Percentiles rank a stretch among this genome's conserved stretches.
Conservation (phyloP, 2,888 invertebrate genomes). For the Macrosiphum euphorbiae region DNA sequence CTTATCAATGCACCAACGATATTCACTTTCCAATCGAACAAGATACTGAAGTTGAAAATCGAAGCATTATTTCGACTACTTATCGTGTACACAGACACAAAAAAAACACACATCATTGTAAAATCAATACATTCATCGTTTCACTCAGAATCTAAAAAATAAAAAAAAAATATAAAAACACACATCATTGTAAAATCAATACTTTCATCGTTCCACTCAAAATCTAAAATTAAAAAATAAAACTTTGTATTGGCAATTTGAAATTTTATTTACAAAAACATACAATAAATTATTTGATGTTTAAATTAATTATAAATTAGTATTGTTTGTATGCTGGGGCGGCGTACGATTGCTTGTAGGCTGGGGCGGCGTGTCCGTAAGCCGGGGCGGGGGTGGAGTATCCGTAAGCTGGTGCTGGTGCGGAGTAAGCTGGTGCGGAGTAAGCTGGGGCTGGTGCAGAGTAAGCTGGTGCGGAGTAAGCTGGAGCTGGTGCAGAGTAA, state of each 20-base stretch:
- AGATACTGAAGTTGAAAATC: too few species aligned
- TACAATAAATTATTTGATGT: slow-evolving; percentile 35
- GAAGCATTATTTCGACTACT: too few species aligned
- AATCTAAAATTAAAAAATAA: too few species aligned
- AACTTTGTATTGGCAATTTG: not conserved
- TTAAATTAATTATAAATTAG: not conserved
- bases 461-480: slow-evolving; percentile 25
- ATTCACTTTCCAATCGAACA: too few species aligned
- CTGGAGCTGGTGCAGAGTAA: slow-evolving; percentile 62
- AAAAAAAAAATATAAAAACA: too few species aligned
- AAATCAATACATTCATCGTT: too few species aligned
- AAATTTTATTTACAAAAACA: slow-evolving; percentile 49
- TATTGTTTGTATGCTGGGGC: slow-evolving; percentile 48
- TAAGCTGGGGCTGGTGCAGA: not conserved
- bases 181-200: too few species aligned
- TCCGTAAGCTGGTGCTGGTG: slow-evolving; percentile 40
- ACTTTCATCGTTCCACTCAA: too few species aligned
- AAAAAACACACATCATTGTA: too few species aligned
- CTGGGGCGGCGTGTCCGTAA: slow-evolving; percentile 10
- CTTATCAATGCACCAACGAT: too few species aligned
- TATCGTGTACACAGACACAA: too few species aligned
- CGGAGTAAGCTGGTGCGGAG: slow-evolving; percentile 2
- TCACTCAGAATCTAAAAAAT: too few species aligned
- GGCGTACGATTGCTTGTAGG: not conserved
- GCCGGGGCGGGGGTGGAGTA: slow-evolving; percentile 38